Conservation (phyloP, 2,113 vertebrate genomes). For the Ochotona curzoniae region DNA sequence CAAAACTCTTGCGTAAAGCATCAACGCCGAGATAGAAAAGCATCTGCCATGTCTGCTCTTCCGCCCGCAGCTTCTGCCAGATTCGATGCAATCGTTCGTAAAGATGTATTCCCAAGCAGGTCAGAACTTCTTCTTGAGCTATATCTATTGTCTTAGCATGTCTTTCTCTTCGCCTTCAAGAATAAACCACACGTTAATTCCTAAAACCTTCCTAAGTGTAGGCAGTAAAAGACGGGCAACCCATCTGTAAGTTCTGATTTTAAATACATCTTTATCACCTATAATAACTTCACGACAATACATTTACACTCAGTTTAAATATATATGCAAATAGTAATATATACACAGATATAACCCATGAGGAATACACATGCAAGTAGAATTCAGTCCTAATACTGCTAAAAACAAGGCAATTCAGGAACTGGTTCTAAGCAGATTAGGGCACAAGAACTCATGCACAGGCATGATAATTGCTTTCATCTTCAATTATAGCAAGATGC, state of each 20-base stretch:
- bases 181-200: conserved; percentile 47
- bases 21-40: conserved; percentile 97
- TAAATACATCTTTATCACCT: conserved; percentile 41
- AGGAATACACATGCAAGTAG: conserved; percentile 66
- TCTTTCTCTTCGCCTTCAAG: conserved; percentile 92
- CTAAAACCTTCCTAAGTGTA: background rate
- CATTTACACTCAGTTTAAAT: conserved; percentile 10
- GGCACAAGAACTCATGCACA: background rate
- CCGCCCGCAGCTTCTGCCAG: conserved; percentile 97
- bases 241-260: conserved; percentile 48
- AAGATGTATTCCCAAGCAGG: conserved; percentile 97
- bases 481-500: conserved; percentile 39
- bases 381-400: conserved; percentile 53
- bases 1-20: conserved; percentile 96
- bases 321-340: background rate
- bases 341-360: conserved; percentile 19
- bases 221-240: conserved; percentile 40
- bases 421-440: conserved; percentile 50
- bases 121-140: conserved; percentile 98
- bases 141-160: conserved; percentile 99
- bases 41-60: conserved; percentile 99
- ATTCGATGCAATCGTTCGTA: conserved; percentile 97
- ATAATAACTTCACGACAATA: background rate
- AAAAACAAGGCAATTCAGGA: conserved; percentile 78
- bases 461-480: background rate